phyloP scores from a whole-genome alignment of 2,113 vertebrate species.

The Xyliphius kryptos region DNA sequence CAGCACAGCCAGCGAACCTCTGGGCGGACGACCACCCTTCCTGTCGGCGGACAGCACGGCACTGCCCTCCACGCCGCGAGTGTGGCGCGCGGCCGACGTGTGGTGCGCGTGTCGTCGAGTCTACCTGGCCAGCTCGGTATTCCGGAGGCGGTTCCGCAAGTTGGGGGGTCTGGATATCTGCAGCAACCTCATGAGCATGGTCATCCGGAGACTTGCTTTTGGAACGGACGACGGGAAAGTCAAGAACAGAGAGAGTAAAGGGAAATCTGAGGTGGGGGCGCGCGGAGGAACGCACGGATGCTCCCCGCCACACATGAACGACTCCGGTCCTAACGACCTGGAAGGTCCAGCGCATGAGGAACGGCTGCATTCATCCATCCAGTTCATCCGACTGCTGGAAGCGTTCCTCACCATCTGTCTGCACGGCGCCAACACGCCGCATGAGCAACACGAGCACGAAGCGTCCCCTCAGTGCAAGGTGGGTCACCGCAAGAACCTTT shows the following conservation, averaged over 20 bases:
- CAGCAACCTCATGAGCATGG: conserved; percentile 75
- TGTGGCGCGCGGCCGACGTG: conserved; percentile 79
- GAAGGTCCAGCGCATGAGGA: conserved; percentile 61
- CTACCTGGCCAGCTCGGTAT: conserved; percentile 76
- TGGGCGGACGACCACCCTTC: conserved; percentile 69
- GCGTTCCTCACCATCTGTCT: conserved; percentile 89
- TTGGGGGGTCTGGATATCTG: conserved; percentile 87
- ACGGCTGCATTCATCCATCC: conserved; percentile 67
- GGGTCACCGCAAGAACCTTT: no score
- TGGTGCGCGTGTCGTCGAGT: conserved; percentile 83
- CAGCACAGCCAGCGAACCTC: conserved; percentile 83
- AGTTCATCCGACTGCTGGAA: conserved; percentile 85
- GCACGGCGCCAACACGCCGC: conserved; percentile 69
- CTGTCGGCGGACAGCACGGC: conserved; percentile 77
- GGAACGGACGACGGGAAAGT: conserved; percentile 59
- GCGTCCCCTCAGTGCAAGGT: no score
- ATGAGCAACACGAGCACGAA: conserved; percentile 77
- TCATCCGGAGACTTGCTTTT: conserved; percentile 74
- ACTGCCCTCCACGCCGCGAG: conserved; percentile 76
- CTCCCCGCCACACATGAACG: conserved; percentile 18
- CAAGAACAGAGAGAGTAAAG: conserved; percentile 57
- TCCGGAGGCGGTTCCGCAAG: conserved; percentile 85
- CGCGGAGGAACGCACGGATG: no score
- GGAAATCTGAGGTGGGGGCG: no score
- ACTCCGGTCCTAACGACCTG: conserved; percentile 43